These are phyloP conservation scores for Neoaliturus tenellus DNA, from an alignment of 2,888 invertebrate genomes.

Conservation along the genomic window DNA sequence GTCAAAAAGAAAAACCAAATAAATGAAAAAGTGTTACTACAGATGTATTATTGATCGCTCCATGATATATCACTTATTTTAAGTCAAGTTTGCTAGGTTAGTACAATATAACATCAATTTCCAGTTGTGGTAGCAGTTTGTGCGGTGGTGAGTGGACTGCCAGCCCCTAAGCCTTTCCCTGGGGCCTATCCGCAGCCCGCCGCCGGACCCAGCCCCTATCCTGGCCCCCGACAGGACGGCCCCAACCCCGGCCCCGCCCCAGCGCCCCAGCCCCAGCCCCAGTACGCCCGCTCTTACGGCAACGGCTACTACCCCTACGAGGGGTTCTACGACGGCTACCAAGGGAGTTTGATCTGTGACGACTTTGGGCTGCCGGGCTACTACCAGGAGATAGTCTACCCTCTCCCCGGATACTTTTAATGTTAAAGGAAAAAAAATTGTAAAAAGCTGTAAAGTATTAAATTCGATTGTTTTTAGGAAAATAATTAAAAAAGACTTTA, in stretches of 20 bases:
- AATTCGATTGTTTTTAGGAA: too few relatives aligned
- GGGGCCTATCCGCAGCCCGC: neutral
- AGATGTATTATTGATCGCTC: too few relatives aligned
- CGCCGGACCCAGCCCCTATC: neutral
- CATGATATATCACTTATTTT: too few relatives aligned
- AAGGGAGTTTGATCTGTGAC: neutral
- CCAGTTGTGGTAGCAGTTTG: neutral
- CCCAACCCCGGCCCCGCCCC: neutral
- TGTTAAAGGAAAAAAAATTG: neutral
- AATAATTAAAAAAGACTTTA: too few relatives aligned
- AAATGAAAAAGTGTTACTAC: too few relatives aligned
- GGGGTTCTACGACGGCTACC: slow-evolving; percentile 3
- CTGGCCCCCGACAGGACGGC: neutral
- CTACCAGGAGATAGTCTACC: slow-evolving; percentile 5
- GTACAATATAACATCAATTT: neutral
- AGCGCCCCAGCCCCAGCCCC: neutral
- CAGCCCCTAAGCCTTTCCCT: neutral
- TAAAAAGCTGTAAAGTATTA: too few relatives aligned
- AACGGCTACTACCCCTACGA: neutral
- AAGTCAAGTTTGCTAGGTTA: too few relatives aligned
- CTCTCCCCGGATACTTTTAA: neutral
- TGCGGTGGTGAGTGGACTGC: neutral
- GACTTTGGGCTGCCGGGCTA: neutral
- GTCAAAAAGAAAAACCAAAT: too few relatives aligned
- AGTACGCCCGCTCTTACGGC: neutral